phyloP scores from a whole-genome alignment of 1,140 invertebrate genomes.

The Bilobella aurantiaca region DNA sequence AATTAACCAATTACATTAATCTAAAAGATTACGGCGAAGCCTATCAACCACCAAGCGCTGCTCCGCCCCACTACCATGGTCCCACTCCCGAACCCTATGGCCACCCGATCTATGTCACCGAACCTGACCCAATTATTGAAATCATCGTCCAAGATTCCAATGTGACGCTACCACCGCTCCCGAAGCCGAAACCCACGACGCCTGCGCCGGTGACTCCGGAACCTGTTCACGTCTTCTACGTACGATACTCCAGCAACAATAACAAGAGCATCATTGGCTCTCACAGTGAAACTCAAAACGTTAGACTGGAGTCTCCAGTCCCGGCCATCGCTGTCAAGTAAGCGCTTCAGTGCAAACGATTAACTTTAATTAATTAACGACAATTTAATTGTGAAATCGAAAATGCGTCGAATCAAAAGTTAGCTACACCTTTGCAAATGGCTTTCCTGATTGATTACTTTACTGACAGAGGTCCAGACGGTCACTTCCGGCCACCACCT shows the following conservation, averaged over 20 bases:
- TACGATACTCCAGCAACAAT: slow-evolving; percentile 52
- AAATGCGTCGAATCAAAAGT: no score
- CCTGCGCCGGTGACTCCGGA: slow-evolving; percentile 47
- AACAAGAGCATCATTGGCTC: slow-evolving; percentile 49
- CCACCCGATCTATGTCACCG: slow-evolving; percentile 37
- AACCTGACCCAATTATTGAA: slow-evolving; percentile 78
- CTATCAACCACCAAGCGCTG: background rate
- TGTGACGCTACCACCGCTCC: slow-evolving; percentile 55
- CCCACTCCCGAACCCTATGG: no score
- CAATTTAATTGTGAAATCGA: background rate
- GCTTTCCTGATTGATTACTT: background rate
- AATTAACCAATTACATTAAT: background rate
- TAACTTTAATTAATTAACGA: background rate
- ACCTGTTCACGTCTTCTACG: slow-evolving; percentile 78
- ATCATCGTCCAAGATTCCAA: slow-evolving; percentile 84
- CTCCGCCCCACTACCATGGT: background rate
- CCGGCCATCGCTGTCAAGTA: slow-evolving; percentile 50
- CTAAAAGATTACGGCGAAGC: background rate
- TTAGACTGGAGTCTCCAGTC: slow-evolving; percentile 64
- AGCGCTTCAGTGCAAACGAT: background rate
- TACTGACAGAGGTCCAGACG: slow-evolving; percentile 4
- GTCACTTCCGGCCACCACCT: background rate
- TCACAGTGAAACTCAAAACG: slow-evolving; percentile 47
- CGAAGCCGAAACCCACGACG: slow-evolving; percentile 41
- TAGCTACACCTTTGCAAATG: no score